phyloP scores from a whole-genome alignment of 2,888 invertebrate species.

The Dendrolimus pini region DNA sequence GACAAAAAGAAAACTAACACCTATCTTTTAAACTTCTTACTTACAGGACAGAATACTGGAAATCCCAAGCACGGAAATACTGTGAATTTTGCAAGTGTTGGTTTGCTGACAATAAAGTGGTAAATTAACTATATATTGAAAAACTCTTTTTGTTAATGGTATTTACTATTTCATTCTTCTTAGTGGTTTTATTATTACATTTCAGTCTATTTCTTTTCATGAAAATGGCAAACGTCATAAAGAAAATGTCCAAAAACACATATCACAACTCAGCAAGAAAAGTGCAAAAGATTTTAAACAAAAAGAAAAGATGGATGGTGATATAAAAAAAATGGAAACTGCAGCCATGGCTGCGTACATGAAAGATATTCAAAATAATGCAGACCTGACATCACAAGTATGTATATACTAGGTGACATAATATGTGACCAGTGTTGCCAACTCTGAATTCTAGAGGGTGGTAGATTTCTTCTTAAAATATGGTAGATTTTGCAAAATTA shows the following conservation, averaged over 20 bases:
- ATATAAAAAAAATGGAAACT: slow-evolving; percentile 92
- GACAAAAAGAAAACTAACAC: too few relatives aligned
- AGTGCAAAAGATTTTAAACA: slow-evolving; percentile 88
- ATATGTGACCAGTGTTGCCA: too few relatives aligned
- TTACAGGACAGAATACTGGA: slow-evolving; percentile 96
- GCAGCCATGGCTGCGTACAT: slow-evolving; percentile 93
- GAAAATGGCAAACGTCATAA: slow-evolving; percentile 95
- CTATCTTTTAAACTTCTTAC: neutral
- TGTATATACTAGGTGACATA: slow-evolving; percentile 16
- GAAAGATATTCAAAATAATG: slow-evolving; percentile 86
- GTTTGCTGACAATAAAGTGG: slow-evolving; percentile 97
- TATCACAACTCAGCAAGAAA: slow-evolving; percentile 89
- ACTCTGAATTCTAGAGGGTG: too few relatives aligned
- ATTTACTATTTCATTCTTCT: too few relatives aligned
- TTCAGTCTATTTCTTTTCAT: slow-evolving; percentile 94
- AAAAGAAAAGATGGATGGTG: slow-evolving; percentile 84
- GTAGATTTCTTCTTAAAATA: too few relatives aligned
- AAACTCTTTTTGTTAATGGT: too few relatives aligned
- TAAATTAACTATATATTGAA: slow-evolving; percentile 47
- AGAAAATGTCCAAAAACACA: slow-evolving; percentile 91
- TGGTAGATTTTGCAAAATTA: too few relatives aligned
- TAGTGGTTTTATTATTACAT: slow-evolving; percentile 11
- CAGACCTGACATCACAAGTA: slow-evolving; percentile 79
- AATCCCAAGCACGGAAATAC: slow-evolving; percentile 95
- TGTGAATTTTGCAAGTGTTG: slow-evolving; percentile 99